phyloP scores from a whole-genome alignment of 2,888 invertebrate species.

The Sminthurides aquaticus region DNA sequence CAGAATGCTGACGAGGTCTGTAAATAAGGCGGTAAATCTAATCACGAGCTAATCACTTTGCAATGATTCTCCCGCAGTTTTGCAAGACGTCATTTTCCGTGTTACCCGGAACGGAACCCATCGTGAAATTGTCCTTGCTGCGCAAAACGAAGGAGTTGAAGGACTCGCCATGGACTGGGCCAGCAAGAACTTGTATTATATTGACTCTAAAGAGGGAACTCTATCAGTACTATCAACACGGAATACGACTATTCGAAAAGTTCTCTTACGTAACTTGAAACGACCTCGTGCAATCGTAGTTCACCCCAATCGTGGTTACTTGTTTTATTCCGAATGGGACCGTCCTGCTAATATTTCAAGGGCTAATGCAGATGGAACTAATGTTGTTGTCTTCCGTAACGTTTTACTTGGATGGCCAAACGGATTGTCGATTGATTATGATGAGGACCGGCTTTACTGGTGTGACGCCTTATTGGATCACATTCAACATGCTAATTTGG shows the following conservation, averaged over 20 bases:
- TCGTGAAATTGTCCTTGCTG: slow-evolving; percentile 82
- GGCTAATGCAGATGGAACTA: slow-evolving; percentile 81
- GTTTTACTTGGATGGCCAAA: slow-evolving; percentile 96
- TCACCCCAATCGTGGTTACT: slow-evolving; percentile 77
- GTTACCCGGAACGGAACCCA: slow-evolving; percentile 49
- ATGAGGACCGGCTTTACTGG: slow-evolving; percentile 85
- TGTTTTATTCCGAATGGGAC: slow-evolving; percentile 95
- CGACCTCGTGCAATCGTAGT: slow-evolving; percentile 92
- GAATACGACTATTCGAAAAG: slow-evolving; percentile 74
- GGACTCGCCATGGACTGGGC: slow-evolving; percentile 94
- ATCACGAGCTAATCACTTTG: neutral
- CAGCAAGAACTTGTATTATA: slow-evolving; percentile 88
- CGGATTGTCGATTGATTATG: slow-evolving; percentile 86
- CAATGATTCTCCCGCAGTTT: slow-evolving; percentile 48
- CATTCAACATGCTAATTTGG: slow-evolving; percentile 84
- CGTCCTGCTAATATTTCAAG: slow-evolving; percentile 92
- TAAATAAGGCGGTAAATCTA: neutral
- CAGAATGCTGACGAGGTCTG: neutral
- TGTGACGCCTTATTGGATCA: slow-evolving; percentile 90
- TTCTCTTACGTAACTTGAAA: slow-evolving; percentile 76
- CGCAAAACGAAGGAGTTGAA: slow-evolving; percentile 94
- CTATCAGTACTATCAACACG: slow-evolving; percentile 83
- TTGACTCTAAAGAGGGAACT: slow-evolving; percentile 88
- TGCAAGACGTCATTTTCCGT: slow-evolving; percentile 84
- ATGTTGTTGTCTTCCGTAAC: slow-evolving; percentile 77